phyloP scores from a whole-genome alignment of 30 jellyfish, hydroid and myxozoan genomes.

The Aurelia aurita region DNA sequence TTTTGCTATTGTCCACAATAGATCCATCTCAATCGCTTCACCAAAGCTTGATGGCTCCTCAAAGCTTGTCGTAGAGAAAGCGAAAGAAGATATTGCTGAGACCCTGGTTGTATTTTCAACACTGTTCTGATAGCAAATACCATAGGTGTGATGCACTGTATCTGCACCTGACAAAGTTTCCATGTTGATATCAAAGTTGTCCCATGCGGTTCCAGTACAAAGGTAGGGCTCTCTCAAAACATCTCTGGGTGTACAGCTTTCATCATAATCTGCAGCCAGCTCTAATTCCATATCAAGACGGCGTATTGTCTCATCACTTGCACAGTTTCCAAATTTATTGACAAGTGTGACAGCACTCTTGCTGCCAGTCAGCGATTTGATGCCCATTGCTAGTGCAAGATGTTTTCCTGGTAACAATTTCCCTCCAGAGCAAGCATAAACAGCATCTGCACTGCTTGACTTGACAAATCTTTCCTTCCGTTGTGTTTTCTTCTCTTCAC shows the following conservation, averaged over 20 bases:
- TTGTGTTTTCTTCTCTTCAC: not conserved
- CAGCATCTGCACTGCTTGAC: constrained; percentile 18
- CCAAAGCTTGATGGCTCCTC: not conserved
- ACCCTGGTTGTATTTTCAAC: not conserved
- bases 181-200: not conserved
- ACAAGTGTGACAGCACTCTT: constrained; percentile 7
- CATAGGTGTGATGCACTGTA: constrained; percentile 13
- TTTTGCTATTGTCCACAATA: constrained; percentile 10
- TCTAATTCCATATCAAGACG: constrained; percentile 1
- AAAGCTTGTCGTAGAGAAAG: not conserved
- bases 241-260: not conserved
- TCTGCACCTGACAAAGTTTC: constrained; percentile 21
- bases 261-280: not conserved
- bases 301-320: not conserved
- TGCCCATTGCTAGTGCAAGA: not conserved
- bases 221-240: not conserved
- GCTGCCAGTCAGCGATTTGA: constrained; percentile 9
- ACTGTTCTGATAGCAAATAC: not conserved
- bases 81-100: not conserved
- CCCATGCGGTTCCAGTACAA: constrained; percentile 23
- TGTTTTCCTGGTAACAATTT: constrained; percentile 10
- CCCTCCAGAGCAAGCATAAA: constrained; percentile 7
- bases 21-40: constrained; percentile 10
- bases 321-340: constrained; percentile 3
- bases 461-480: not conserved